Percentiles rank a stretch among this genome's conserved stretches.
Evolutionary conservation across 2,888 invertebrate genomes (phyloP).

Genomic region (Thalpophila matura): DNA sequence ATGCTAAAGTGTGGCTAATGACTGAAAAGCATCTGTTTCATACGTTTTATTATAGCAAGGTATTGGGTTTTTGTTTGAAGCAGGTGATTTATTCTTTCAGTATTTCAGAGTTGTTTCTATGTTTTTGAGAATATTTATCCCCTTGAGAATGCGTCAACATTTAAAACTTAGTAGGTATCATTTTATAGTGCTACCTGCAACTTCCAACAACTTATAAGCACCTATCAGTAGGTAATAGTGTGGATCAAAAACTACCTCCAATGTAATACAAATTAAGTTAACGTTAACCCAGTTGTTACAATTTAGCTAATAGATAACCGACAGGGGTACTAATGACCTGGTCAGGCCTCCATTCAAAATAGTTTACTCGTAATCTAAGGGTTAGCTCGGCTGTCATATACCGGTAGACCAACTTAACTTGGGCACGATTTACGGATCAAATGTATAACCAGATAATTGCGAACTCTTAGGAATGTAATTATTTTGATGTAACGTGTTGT

Average conservation of each 20-base stretch:
- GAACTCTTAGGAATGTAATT: neutral
- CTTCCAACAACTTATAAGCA: neutral
- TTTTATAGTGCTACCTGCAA: neutral
- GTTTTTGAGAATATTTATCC: too few relatives aligned
- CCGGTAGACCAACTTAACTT: slow-evolving; percentile 5
- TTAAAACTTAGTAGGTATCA: too few relatives aligned
- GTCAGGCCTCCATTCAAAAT: slow-evolving; percentile 24
- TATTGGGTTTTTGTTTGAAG: too few relatives aligned
- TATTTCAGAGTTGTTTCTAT: too few relatives aligned
- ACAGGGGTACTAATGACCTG: slow-evolving; percentile 39
- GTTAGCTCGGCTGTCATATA: slow-evolving; percentile 35
- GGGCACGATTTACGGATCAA: slow-evolving; percentile 32
- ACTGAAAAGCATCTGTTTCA: too few relatives aligned
- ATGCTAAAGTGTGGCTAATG: too few relatives aligned
- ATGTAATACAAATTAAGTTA: slow-evolving; percentile 26
- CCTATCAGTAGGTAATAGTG: too few relatives aligned
- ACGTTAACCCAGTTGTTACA: slow-evolving; percentile 16
- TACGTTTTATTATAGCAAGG: too few relatives aligned
- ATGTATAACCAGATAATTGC: slow-evolving; percentile 8
- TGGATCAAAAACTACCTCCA: slow-evolving; percentile 5
- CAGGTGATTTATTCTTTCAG: too few relatives aligned
- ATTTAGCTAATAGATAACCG: slow-evolving; percentile 29
- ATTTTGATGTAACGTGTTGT: too few relatives aligned
- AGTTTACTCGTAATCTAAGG: slow-evolving; percentile 43
- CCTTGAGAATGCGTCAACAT: too few relatives aligned